Conservation (phyloP, 2,113 vertebrate genomes). For the Epinephelus cyanopodus region DNA sequence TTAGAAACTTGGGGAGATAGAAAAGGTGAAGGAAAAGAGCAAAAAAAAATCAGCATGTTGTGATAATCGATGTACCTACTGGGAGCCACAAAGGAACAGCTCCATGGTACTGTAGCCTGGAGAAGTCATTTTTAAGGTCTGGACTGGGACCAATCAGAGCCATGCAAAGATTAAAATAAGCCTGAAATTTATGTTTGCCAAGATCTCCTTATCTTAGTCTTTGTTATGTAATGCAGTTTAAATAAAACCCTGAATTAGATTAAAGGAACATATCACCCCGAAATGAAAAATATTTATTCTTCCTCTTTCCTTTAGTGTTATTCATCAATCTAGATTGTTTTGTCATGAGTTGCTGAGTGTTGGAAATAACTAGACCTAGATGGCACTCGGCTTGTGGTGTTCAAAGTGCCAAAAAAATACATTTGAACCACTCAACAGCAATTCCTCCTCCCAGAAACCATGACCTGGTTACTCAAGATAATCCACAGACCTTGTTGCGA, state of each 20-base stretch:
- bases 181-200: slow-evolving; percentile 41
- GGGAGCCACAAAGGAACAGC: slow-evolving; percentile 32
- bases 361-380: no score
- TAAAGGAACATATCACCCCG: not conserved
- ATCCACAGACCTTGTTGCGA: no score
- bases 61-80: slow-evolving; percentile 20
- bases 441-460: no score
- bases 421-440: no score
- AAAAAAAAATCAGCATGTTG: slow-evolving; percentile 4
- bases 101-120: not conserved
- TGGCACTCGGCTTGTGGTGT: no score
- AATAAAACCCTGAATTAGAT: slow-evolving; percentile 40
- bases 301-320: no score
- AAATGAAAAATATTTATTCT: no score
- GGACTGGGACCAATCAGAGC: slow-evolving; percentile 3
- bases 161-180: slow-evolving; percentile 36
- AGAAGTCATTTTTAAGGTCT: slow-evolving; percentile 27
- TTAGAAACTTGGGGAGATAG: slow-evolving; percentile 7
- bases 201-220: slow-evolving; percentile 18
- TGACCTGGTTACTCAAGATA: no score
- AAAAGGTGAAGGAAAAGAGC: slow-evolving; percentile 2
- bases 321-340: no score
- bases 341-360: no score
- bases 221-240: slow-evolving; percentile 29
- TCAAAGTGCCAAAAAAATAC: no score